Conservation (phyloP, 2,888 invertebrate species). For the Cataglyphis cursor region DNA sequence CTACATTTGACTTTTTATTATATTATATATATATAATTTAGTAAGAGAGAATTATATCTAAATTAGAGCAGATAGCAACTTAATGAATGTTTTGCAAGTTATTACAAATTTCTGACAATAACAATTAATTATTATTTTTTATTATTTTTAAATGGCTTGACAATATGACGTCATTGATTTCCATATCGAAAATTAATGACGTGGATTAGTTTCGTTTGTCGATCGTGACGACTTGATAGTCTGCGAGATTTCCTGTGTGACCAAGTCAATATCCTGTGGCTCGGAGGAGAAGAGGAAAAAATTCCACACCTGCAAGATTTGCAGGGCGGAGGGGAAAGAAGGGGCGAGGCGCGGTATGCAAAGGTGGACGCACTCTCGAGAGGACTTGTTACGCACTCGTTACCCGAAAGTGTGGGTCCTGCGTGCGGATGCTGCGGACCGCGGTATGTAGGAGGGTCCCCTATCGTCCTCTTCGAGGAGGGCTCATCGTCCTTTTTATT, state of each 20-base stretch:
- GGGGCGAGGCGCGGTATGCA: slow-evolving; percentile 34
- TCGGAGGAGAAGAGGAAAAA: slow-evolving; percentile 13
- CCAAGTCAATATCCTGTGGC: not conserved
- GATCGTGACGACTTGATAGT: not conserved
- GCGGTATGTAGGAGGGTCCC: slow-evolving; percentile 32
- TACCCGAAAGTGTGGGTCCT: slow-evolving; percentile 62
- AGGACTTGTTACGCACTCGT: slow-evolving; percentile 63
- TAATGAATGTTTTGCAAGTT: slow-evolving; percentile 7
- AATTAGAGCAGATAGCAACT: not conserved
- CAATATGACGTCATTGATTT: not conserved
- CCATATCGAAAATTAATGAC: not conserved
- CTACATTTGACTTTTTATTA: not conserved
- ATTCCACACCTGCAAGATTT: slow-evolving; percentile 25
- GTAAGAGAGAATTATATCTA: not conserved
- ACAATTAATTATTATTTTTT: not conserved
- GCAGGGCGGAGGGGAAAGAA: not conserved
- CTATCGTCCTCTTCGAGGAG: slow-evolving; percentile 29
- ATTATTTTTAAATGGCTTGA: not conserved
- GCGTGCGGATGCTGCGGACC: slow-evolving; percentile 4
- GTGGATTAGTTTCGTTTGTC: not conserved
- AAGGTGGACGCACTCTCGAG: slow-evolving; percentile 69
- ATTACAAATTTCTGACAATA: not conserved
- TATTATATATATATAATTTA: not conserved
- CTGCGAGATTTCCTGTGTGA: not conserved
- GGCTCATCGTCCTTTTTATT: slow-evolving; percentile 81